Evolutionary conservation across 2,888 invertebrate genomes (phyloP).

Genomic region (Pachycephus smyrnensis): DNA sequence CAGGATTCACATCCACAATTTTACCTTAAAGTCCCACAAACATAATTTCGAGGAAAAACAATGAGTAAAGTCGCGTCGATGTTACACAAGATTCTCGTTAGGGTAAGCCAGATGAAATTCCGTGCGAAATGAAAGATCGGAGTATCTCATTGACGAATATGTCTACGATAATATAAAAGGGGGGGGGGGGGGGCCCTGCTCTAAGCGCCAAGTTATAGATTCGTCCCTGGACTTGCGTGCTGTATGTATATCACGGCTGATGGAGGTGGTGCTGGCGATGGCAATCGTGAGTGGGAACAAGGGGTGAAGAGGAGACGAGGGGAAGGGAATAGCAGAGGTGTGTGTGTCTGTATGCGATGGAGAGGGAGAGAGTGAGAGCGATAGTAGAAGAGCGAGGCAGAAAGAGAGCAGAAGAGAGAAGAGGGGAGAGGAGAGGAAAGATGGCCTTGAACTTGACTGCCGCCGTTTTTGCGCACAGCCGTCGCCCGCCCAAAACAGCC

Average conservation of each 20-base stretch:
- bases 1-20: not conserved
- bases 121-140: too few species aligned
- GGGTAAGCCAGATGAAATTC: too few species aligned
- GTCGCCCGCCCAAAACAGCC: slow-evolving; percentile 53
- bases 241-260: slow-evolving; percentile 18
- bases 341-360: slow-evolving; percentile 12
- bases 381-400: slow-evolving; percentile 24
- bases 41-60: too few species aligned
- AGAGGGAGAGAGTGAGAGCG: slow-evolving; percentile 21
- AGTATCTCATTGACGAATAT: too few species aligned
- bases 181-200: not conserved
- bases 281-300: not conserved
- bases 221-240: slow-evolving; percentile 3
- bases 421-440: slow-evolving; percentile 24
- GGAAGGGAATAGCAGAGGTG: not conserved
- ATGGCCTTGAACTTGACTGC: slow-evolving; percentile 63
- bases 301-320: not conserved
- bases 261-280: slow-evolving; percentile 29
- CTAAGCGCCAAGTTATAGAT: slow-evolving; percentile 1
- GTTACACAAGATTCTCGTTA: too few species aligned
- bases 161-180: not conserved
- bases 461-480: slow-evolving; percentile 55
- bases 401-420: not conserved
- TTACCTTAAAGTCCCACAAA: too few species aligned
- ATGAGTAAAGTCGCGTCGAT: too few species aligned